These are phyloP conservation scores for Zootoca vivipara DNA, from an alignment of 2,113 vertebrate species.

Conservation along the genomic window DNA sequence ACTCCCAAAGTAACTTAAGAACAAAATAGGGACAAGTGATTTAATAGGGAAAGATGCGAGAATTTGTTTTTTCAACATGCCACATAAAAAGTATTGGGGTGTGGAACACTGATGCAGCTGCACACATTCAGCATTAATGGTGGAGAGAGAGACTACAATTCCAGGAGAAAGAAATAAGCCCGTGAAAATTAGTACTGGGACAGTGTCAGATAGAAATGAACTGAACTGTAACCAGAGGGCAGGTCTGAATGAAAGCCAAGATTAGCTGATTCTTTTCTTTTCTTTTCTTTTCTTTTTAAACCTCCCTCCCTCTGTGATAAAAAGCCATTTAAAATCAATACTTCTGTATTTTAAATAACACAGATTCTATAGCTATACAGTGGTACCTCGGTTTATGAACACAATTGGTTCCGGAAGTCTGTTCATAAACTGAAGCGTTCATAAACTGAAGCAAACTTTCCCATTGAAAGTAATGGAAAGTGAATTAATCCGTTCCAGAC, in stretches of 20 bases:
- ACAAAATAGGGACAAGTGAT: not conserved
- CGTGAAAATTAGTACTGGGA: not conserved
- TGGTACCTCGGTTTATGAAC: no score
- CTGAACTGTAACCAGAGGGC: not conserved
- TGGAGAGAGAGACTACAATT: not conserved
- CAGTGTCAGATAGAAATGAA: not conserved
- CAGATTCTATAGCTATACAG: no score
- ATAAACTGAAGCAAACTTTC: no score
- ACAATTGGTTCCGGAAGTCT: no score
- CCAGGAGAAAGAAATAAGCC: not conserved
- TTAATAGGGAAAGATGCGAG: not conserved
- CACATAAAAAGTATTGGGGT: not conserved
- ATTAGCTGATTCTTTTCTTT: no score
- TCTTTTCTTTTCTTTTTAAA: not conserved
- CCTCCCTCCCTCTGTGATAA: not conserved
- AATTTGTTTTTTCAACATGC: not conserved
- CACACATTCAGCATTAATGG: not conserved
- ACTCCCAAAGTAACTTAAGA: not conserved
- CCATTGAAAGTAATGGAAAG: no score
- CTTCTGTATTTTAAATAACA: not conserved
- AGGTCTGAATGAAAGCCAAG: not conserved
- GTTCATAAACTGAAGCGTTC: no score
- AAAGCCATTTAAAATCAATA: not conserved
- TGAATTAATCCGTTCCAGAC: no score
- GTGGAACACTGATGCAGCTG: not conserved